A percentile compares a stretch with the other conserved stretches of the same genome.
Evolutionary conservation across 1,140 invertebrate genomes (phyloP).

Genomic region (Papilio aristodemus): DNA sequence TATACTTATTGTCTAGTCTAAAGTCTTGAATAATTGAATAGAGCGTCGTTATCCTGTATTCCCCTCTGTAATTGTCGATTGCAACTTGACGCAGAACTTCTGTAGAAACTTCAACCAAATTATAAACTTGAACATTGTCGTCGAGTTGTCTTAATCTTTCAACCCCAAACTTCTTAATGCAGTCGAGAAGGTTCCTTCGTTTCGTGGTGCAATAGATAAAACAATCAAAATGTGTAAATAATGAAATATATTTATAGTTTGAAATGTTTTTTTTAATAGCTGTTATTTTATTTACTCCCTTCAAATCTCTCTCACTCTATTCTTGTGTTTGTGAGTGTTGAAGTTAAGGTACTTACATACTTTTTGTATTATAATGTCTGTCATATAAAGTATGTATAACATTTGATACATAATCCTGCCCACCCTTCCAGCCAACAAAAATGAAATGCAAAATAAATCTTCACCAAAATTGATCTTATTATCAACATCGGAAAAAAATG

Average conservation of each 20-base stretch:
- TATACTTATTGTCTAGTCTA: slow-evolving; percentile 17
- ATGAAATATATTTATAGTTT: background rate
- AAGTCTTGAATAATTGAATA: slow-evolving; percentile 27
- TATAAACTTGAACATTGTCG: background rate
- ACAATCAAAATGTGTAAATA: background rate
- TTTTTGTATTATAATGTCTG: too few relatives aligned
- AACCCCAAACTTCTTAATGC: background rate
- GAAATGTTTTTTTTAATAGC: background rate
- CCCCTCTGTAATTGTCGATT: slow-evolving; percentile 8
- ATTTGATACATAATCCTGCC: too few relatives aligned
- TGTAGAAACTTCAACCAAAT: background rate
- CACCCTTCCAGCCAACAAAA: too few relatives aligned
- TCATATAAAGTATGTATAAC: too few relatives aligned
- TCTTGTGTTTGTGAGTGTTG: too few relatives aligned
- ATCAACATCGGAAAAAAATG: background rate
- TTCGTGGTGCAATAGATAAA: background rate
- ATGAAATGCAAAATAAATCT: too few relatives aligned
- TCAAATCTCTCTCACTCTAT: too few relatives aligned
- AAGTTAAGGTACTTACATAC: too few relatives aligned
- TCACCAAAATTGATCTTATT: background rate
- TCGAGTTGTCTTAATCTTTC: background rate
- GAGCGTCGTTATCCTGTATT: background rate
- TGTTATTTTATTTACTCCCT: too few relatives aligned
- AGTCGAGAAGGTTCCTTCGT: background rate
- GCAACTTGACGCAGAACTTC: background rate